These are phyloP conservation scores for Drosophila pallidifrons DNA, from an alignment of 1,140 invertebrate genomes.

Conservation along the genomic window DNA sequence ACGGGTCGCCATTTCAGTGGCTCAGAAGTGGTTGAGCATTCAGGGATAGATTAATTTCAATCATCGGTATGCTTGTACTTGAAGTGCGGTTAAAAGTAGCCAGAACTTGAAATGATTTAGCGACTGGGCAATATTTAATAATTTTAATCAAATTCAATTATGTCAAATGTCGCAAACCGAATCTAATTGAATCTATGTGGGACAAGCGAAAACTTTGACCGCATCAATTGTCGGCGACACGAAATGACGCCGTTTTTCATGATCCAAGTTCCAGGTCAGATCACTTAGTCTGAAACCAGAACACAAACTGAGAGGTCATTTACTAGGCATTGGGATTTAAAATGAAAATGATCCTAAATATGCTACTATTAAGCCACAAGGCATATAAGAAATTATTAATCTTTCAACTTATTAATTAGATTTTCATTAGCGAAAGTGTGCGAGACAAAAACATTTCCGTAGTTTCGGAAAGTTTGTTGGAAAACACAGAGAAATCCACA, in stretches of 20 bases:
- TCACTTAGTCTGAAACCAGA: background rate
- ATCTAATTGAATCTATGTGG: slow-evolving; percentile 43
- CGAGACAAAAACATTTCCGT: slow-evolving; percentile 64
- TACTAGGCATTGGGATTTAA: slow-evolving; percentile 13
- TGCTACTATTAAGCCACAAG: background rate
- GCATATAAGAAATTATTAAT: background rate
- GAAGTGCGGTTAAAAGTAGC: slow-evolving; percentile 46
- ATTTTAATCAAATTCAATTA: slow-evolving; percentile 54
- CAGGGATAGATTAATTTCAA: slow-evolving; percentile 36
- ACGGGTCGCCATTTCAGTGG: slow-evolving; percentile 18
- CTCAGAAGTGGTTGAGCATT: slow-evolving; percentile 10
- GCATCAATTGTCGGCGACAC: background rate
- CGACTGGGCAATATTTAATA: slow-evolving; percentile 26
- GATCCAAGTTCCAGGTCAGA: slow-evolving; percentile 37
- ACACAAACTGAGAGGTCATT: slow-evolving; percentile 24
- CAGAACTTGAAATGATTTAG: slow-evolving; percentile 37
- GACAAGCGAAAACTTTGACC: slow-evolving; percentile 34
- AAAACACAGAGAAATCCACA: slow-evolving; percentile 24
- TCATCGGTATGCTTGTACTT: slow-evolving; percentile 40
- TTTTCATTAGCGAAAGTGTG: slow-evolving; percentile 57
- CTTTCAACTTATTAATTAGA: slow-evolving; percentile 36
- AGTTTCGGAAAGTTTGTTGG: slow-evolving; percentile 36
- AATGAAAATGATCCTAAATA: slow-evolving; percentile 14
- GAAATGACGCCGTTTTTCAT: slow-evolving; percentile 9
- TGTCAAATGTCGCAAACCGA: slow-evolving; percentile 22